Conservation (phyloP, 2,888 invertebrate genomes). For the Agrotis exclamationis region DNA sequence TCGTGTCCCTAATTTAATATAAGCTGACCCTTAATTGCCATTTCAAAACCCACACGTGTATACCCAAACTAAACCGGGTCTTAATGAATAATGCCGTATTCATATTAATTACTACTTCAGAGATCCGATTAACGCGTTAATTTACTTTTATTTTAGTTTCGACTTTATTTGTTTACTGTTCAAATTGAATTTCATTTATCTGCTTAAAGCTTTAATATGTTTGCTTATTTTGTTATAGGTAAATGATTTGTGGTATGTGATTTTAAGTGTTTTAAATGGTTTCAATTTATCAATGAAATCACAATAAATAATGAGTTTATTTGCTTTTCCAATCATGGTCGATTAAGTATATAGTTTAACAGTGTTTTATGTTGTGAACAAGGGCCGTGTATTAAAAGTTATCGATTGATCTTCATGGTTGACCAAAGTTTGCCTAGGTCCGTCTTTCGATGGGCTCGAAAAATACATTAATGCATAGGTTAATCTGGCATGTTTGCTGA, state of each 20-base stretch:
- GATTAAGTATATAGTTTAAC: too few species aligned
- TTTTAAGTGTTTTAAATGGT: neutral
- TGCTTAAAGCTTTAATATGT: constrained; percentile 18
- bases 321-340: neutral
- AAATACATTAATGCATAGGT: too few species aligned
- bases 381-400: neutral
- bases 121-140: constrained; percentile 65
- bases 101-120: constrained; percentile 70
- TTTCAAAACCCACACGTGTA: constrained; percentile 32
- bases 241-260: constrained; percentile 14
- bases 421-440: too few species aligned
- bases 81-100: constrained; percentile 64
- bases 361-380: neutral
- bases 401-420: too few species aligned
- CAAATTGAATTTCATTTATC: constrained; percentile 42
- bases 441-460: too few species aligned
- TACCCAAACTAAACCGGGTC: constrained; percentile 60
- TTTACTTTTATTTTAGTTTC: constrained; percentile 55
- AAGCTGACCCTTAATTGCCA: constrained; percentile 48
- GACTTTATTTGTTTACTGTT: constrained; percentile 46
- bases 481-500: too few species aligned
- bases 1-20: constrained; percentile 42
- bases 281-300: neutral
- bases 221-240: constrained; percentile 20
- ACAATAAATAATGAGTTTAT: neutral